Evolutionary conservation across 1,140 invertebrate species (phyloP), one percentile per base, ranked within the genome.

Genomic region (Drosophila tani): DNA sequence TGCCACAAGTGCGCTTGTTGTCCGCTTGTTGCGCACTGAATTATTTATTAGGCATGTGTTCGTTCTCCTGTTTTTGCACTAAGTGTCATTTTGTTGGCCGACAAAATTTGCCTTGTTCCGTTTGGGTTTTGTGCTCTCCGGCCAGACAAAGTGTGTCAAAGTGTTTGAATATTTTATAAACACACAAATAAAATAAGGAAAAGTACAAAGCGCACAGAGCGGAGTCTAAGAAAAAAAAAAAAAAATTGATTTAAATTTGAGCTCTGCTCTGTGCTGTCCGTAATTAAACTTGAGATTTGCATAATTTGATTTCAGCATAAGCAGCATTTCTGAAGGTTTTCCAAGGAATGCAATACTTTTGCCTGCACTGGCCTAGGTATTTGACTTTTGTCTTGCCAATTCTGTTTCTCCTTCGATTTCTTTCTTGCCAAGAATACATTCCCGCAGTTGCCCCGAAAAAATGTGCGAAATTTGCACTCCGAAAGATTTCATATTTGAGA

Each of bases 41-140:
- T 88, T 90, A 88, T 88, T 88, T 88, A 88, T 88, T 88, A 90
- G 84, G 85, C 85, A 88, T 88, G 84, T 88, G 84, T 84, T 69
- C 75, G 84, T 84, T 62, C 75, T 84, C 66, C 59, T 83, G 85
- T 69, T 85, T 70, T 79, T 79, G 70, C 81, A 90, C 85, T 79
- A 88, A 88, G 84, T 88, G 85, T 86, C 82, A 86, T 85, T 85
- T 86, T 86, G 78, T 63, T 82, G 77, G 68, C 68, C 57, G 45
- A 78, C 82, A 77, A 29, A 74, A 74, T 74, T 74, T 73, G 70
- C 70, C 70, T 74, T 60, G 69, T 78, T 60, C 59, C 57, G 67
- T 50, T 80, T 38, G 43, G 49, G 46, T 46, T 53, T 78, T 58
- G 40, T 55, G 50, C 40, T 43, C 19, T 12, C 21, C 35, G n/a